Conservation (phyloP, 1,140 invertebrate genomes). For the Sitophilus oryzae region DNA sequence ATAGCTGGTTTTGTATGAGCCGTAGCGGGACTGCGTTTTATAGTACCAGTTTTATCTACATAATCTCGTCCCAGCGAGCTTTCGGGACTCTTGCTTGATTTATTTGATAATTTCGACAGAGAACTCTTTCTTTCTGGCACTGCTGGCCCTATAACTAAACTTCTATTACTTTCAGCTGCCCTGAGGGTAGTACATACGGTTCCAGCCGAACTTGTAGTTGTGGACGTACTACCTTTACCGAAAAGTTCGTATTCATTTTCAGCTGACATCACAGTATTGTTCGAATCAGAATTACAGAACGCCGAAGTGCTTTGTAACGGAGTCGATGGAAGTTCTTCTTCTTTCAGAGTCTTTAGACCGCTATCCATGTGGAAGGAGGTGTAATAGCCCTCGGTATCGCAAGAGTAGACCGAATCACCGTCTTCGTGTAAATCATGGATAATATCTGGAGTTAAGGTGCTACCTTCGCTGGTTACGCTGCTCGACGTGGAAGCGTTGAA, state of each 20-base stretch:
- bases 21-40: conserved; percentile 50
- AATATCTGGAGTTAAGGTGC: conserved; percentile 74
- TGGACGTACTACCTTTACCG: conserved; percentile 80
- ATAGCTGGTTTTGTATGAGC: conserved; percentile 47
- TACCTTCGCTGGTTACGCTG: conserved; percentile 75
- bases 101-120: conserved; percentile 46
- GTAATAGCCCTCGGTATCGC: conserved; percentile 95
- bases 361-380: conserved; percentile 96
- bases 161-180: conserved; percentile 53
- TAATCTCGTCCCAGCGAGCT: conserved; percentile 54
- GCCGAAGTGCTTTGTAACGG: conserved; percentile 58
- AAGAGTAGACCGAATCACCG: conserved; percentile 88
- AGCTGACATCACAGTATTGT: conserved; percentile 56
- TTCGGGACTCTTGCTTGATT: conserved; percentile 38
- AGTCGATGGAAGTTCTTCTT: conserved; percentile 65
- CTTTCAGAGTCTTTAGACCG: conserved; percentile 77
- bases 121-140: conserved; percentile 73
- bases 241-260: conserved; percentile 87
- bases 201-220: conserved; percentile 82
- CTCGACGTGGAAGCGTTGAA: conserved; percentile 70
- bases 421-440: conserved; percentile 70
- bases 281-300: conserved; percentile 50
- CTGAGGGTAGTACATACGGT: conserved; percentile 78
- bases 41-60: conserved; percentile 50
- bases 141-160: conserved; percentile 56